Conservation (phyloP, 1,140 invertebrate species). For the Drosophila parabipectinata region DNA sequence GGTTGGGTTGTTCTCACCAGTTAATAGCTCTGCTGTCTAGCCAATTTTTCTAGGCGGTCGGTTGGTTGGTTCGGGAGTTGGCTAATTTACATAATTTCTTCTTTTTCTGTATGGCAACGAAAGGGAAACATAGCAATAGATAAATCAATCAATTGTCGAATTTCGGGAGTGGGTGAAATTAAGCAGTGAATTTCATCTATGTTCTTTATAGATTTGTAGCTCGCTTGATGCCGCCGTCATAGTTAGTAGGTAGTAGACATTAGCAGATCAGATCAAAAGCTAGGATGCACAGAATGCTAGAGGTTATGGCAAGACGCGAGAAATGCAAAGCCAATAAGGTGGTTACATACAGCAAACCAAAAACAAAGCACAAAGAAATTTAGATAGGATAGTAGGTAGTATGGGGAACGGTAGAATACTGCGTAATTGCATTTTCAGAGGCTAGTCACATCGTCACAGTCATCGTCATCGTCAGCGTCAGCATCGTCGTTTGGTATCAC, state of each 20-base stretch:
- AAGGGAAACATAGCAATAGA: constrained; percentile 72
- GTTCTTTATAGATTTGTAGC: constrained; percentile 9
- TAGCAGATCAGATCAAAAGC: constrained; percentile 16
- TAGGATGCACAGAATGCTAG: constrained; percentile 22
- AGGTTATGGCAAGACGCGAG: constrained; percentile 25
- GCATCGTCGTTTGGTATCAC: constrained; percentile 41
- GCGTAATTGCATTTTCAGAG: constrained; percentile 52
- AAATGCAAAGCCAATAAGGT: constrained; percentile 32
- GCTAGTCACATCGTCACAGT: constrained; percentile 23
- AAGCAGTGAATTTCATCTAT: constrained; percentile 22
- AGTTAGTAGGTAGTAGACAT: constrained; percentile 40
- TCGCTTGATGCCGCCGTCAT: constrained; percentile 57
- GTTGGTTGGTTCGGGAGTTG: constrained; percentile 27
- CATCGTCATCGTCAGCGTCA: constrained; percentile 20
- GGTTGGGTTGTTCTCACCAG: constrained; percentile 55
- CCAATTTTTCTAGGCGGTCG: constrained; percentile 69
- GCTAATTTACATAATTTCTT: constrained; percentile 70
- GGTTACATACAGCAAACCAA: constrained; percentile 59
- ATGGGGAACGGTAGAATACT: constrained; percentile 45
- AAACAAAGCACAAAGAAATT: constrained; percentile 57
- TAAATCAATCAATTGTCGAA: constrained; percentile 58
- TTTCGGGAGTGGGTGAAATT: constrained; percentile 18
- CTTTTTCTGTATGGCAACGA: constrained; percentile 67
- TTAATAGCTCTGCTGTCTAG: constrained; percentile 63
- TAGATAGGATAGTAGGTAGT: constrained; percentile 17